phyloP scores from a whole-genome alignment of 2,888 invertebrate genomes.

The Erebia ligea region DNA sequence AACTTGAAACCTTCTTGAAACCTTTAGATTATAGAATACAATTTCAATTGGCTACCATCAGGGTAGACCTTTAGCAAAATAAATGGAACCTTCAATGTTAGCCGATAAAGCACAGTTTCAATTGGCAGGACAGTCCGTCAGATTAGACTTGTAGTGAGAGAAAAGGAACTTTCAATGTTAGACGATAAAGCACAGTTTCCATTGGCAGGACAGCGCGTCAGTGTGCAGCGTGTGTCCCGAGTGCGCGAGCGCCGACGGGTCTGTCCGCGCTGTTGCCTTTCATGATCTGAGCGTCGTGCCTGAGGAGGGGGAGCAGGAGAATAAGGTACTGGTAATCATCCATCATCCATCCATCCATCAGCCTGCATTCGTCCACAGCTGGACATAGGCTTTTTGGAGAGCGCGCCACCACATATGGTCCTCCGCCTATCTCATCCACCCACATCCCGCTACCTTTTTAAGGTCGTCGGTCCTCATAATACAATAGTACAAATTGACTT shows the following conservation, averaged over 20 bases:
- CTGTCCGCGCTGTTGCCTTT: constrained; percentile 80
- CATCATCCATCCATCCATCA: too few relatives aligned
- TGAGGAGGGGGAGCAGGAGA: constrained; percentile 85
- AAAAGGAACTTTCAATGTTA: constrained; percentile 11
- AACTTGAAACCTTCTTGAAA: too few relatives aligned
- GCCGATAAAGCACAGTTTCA: neutral
- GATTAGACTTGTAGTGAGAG: constrained; percentile 50
- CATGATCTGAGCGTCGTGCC: constrained; percentile 90
- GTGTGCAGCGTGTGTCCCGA: constrained; percentile 83
- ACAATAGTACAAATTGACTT: too few relatives aligned
- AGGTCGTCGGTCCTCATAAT: too few relatives aligned
- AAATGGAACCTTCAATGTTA: neutral
- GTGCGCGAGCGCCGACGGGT: constrained; percentile 69
- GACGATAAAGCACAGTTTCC: constrained; percentile 65
- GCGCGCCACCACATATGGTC: constrained; percentile 12
- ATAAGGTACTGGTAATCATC: too few relatives aligned
- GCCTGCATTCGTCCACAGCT: too few relatives aligned
- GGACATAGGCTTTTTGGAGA: too few relatives aligned
- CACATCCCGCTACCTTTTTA: too few relatives aligned
- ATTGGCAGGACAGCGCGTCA: constrained; percentile 81
- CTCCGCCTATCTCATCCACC: too few relatives aligned
- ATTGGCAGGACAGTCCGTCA: constrained; percentile 81
- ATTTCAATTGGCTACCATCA: constrained; percentile 74
- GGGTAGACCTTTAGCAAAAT: constrained; percentile 49
- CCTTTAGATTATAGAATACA: constrained; percentile 48